phyloP scores from a whole-genome alignment of 2,888 invertebrate species.

The Sericinus montela region DNA sequence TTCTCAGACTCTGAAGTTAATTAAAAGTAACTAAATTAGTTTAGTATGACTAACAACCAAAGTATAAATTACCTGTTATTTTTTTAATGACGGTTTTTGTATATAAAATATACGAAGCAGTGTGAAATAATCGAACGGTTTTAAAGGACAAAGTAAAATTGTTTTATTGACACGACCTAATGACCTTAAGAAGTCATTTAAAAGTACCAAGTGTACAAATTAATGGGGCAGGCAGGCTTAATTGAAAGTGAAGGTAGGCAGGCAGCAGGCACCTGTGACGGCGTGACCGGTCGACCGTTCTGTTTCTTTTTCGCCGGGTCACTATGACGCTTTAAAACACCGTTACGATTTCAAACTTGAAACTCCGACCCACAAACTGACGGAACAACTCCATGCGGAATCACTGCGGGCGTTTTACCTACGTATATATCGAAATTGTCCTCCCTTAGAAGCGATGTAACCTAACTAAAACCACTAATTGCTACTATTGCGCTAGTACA shows the following conservation, averaged over 20 bases:
- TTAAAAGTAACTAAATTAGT: too few relatives aligned
- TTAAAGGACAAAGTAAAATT: neutral
- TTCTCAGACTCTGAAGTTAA: too few relatives aligned
- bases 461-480: too few relatives aligned
- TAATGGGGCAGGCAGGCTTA: conserved; percentile 44
- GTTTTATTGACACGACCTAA: neutral
- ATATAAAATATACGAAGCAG: neutral
- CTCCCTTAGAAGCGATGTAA: neutral
- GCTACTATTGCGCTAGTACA: too few relatives aligned
- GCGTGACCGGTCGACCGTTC: conserved; percentile 54
- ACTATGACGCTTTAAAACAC: conserved; percentile 54
- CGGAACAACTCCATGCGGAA: neutral
- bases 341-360: conserved; percentile 46
- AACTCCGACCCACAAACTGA: conserved; percentile 23
- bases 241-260: conserved; percentile 67
- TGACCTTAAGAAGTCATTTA: neutral
- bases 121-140: neutral
- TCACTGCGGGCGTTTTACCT: neutral
- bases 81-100: too few relatives aligned
- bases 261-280: conserved; percentile 57
- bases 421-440: neutral
- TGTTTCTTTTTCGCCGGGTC: conserved; percentile 56
- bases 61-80: too few relatives aligned
- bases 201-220: conserved; percentile 33
- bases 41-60: too few relatives aligned